phyloP scores from a whole-genome alignment of 2,113 vertebrate genomes.

The Penelope pileata region DNA sequence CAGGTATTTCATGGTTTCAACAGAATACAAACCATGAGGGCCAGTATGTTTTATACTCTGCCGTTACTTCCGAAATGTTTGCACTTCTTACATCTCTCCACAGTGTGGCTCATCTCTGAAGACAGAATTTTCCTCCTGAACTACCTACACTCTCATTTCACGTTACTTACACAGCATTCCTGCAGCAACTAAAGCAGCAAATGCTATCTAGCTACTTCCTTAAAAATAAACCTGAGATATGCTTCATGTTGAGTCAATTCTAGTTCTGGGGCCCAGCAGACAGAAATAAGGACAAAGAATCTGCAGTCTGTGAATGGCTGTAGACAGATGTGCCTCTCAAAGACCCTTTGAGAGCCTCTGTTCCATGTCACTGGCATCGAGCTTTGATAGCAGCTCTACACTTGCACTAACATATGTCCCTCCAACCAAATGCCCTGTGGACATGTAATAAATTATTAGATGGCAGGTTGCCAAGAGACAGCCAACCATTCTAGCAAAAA shows the following conservation, averaged over 20 bases:
- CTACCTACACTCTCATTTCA: not conserved
- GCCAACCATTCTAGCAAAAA: not conserved
- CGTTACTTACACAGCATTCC: not conserved
- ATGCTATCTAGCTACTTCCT: not conserved
- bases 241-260: not conserved
- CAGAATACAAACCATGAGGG: not conserved
- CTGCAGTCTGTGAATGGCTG: not conserved
- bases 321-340: not conserved
- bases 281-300: not conserved
- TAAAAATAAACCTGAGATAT: not conserved
- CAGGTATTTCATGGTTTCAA: not conserved
- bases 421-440: not conserved
- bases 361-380: constrained; percentile 7
- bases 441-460: constrained; percentile 24
- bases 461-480: constrained; percentile 11
- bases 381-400: not conserved
- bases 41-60: not conserved
- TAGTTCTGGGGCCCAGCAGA: not conserved
- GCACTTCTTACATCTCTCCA: not conserved
- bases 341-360: constrained; percentile 9
- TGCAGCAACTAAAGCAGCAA: not conserved
- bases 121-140: not conserved
- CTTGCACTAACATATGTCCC: constrained; percentile 24
- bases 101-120: not conserved
- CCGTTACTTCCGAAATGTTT: not conserved